Evolutionary conservation across 1,140 invertebrate species (phyloP).

Genomic region (Leptonema lineaticorne): DNA sequence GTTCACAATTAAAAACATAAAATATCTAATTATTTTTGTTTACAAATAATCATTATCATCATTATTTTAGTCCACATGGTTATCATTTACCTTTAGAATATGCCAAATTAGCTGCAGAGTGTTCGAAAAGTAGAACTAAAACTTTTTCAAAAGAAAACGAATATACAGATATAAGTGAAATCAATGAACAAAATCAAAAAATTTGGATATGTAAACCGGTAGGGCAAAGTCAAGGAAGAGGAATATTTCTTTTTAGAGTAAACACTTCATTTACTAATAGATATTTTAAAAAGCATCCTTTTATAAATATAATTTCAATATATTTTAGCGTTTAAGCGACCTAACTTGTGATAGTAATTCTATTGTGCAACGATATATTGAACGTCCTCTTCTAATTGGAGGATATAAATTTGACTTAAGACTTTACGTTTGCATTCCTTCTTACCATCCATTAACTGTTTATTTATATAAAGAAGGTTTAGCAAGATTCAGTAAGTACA

Average conservation of each 20-base stretch:
- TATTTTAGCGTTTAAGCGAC: conserved; percentile 69
- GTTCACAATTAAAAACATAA: too few species aligned
- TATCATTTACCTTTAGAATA: conserved; percentile 84
- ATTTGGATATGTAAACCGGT: conserved; percentile 89
- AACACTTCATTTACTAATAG: too few species aligned
- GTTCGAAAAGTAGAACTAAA: conserved; percentile 55
- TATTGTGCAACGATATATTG: conserved; percentile 78
- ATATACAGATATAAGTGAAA: conserved; percentile 47
- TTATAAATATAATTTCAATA: not conserved
- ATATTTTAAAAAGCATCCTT: not conserved
- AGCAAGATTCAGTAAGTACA: conserved; percentile 61
- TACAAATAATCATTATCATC: not conserved
- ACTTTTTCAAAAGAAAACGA: conserved; percentile 43
- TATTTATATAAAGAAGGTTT: conserved; percentile 78
- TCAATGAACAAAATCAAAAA: conserved; percentile 48
- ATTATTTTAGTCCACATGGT: conserved; percentile 64
- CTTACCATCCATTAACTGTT: conserved; percentile 71
- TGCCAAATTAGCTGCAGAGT: conserved; percentile 78
- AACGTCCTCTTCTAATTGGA: conserved; percentile 74
- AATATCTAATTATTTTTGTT: too few species aligned
- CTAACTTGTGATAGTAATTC: conserved; percentile 71
- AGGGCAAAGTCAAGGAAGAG: conserved; percentile 78
- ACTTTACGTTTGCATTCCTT: conserved; percentile 78
- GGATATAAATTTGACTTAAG: conserved; percentile 82
- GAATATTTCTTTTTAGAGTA: conserved; percentile 81